A percentile compares a stretch with the other conserved stretches of the same genome.
These are phyloP conservation scores for Scytalopus superciliaris DNA, from an alignment of 2,113 vertebrate genomes.

Conservation along the genomic window DNA sequence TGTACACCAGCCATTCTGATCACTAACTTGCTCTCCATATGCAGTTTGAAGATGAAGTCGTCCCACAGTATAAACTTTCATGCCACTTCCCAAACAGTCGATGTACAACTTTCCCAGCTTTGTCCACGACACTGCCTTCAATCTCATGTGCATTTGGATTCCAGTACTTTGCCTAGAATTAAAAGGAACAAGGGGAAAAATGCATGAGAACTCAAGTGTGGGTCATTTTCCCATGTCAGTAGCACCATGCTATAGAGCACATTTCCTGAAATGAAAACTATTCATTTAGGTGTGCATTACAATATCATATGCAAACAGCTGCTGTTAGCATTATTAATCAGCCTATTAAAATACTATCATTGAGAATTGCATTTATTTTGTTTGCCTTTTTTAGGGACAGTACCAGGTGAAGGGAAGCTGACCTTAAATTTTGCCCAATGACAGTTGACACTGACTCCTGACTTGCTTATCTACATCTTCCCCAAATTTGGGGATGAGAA, in stretches of 20 bases:
- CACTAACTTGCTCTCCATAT: conserved; percentile 95
- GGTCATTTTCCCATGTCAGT: neutral
- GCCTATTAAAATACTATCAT: neutral
- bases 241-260: neutral
- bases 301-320: neutral
- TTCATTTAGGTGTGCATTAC: neutral
- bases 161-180: conserved; percentile 91
- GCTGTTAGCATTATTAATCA: neutral
- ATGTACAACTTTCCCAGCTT: conserved; percentile 84
- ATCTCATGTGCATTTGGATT: conserved; percentile 92
- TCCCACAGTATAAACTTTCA: conserved; percentile 88
- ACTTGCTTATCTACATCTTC: neutral
- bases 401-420: neutral
- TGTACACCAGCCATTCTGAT: neutral
- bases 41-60: conserved; percentile 84
- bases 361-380: neutral
- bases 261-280: neutral
- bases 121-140: conserved; percentile 87
- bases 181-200: neutral
- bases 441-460: neutral
- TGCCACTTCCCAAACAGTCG: conserved; percentile 96
- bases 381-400: neutral
- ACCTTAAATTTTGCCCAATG: neutral
- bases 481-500: neutral
- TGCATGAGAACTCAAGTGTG: neutral